Conservation (phyloP, 2,113 vertebrate species). For the Zosterops pallidus region DNA sequence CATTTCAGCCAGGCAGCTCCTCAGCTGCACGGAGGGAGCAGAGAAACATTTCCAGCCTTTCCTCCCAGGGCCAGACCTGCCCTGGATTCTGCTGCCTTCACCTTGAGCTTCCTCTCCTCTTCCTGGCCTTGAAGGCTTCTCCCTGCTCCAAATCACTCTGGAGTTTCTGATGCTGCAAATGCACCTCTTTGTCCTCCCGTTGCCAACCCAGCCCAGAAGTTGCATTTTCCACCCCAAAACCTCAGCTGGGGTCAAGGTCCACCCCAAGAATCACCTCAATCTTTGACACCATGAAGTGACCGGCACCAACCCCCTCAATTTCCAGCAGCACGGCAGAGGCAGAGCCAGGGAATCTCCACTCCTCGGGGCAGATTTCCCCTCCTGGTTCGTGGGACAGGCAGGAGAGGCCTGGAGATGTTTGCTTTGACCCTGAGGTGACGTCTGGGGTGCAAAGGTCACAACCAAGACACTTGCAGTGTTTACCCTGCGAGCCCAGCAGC, state of each 20-base stretch:
- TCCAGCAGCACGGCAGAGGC: not conserved
- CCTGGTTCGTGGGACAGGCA: not conserved
- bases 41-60: not conserved
- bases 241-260: not conserved
- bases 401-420: not conserved
- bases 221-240: not conserved
- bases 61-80: not conserved
- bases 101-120: not conserved
- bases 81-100: not conserved
- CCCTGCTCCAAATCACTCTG: not conserved
- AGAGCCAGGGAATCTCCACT: not conserved
- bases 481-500: not conserved
- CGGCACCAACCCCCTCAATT: accelerated
- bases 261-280: not conserved
- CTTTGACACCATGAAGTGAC: accelerated
- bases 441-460: slow-evolving; percentile 11
- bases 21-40: not conserved
- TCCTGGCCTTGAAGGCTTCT: not conserved
- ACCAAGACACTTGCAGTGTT: not conserved
- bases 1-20: not conserved
- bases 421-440: not conserved
- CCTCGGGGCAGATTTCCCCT: not conserved
- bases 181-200: not conserved
- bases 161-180: not conserved
- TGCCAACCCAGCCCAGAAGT: not conserved